Base-by-base conservation (phyloP, 2,888 invertebrate genomes). In the Tholera decimalis region DNA sequence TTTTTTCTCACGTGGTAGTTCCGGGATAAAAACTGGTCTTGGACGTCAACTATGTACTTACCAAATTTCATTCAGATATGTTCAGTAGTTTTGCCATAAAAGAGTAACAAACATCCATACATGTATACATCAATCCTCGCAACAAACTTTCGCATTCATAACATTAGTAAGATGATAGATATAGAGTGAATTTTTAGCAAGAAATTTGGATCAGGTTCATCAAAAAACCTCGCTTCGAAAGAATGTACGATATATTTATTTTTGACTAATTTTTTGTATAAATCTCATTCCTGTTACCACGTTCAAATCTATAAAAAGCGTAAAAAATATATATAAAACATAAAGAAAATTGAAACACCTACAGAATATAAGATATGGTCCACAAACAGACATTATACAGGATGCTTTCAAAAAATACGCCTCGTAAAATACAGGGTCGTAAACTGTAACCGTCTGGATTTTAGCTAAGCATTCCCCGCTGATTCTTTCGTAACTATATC, bases 401-500 rank as follows among this genome's bases (percentile, higher is more conserved):
- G 55, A 28, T 51, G 57, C 73, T 49, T 35, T 24, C 26, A 49
- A 78, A 63, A 73, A 59, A 65, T 58, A 89, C 89, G 85, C 67
- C 35, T 78, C 79, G 67, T 74, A 73, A 74, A 74, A 60, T 47
- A 50, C 33, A 80, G 85, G 84, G 71, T 91, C 92, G 86, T 92
- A 92, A 93, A 91, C 88, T 81, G 77, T 77, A 83, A 85, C 80
- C 84, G 85, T 80, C 82, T 79, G 86, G 86, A 87, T 88, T 88
- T 85, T 64, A 73, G 78, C 81, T 86, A 84, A 85, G 83, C 86
- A 85, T 87, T 85, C 84, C 83, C 80, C 62, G 59, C 84, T 83
- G 91, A 89, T 89, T 89, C 71, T 85, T 78, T 59, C 43, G 62
- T 76, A 63, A 74, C 77, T 80, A 73, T 73, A 83, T 82, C 64